Base-by-base conservation (phyloP, 1,140 invertebrate genomes). In the Trinorchestia longiramus region DNA sequence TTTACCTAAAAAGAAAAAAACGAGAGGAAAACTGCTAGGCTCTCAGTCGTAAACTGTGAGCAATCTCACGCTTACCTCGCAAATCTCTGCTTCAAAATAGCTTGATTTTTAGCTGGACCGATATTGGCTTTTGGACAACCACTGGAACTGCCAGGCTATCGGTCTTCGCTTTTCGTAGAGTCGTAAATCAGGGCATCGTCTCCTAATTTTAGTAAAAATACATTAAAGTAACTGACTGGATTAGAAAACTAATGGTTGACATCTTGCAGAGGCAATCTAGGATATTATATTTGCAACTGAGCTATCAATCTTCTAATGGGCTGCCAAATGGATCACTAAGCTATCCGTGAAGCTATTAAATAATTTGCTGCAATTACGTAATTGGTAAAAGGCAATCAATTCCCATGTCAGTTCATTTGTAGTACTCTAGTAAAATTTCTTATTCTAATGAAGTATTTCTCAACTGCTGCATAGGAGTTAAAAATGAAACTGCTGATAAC, bases 171-270 rank as follows among this genome's bases (percentile, higher is more conserved):
- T 36, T 36, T 77, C 6, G 8, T 53, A 28, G 28, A 11, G 62
- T 77, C 62, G 62, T 77, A 77, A 77, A 77, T 77, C 62, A 77
- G 15, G 62, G 62, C 47, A 36, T 77, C 62, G 15, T 36, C 62
- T 77, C 62, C 28, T 19, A 77, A 77, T 77, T 77, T 77, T 77
- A 77, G 15, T 77, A 36, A 77, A 77, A 77, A 77, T 77, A 77
- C 62, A 77, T 77, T 77, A 77, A 28, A 77, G 28, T 36, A 28
- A 77, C 15, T 77, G 62, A 77, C 62, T 77, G 62, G 62, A 77
- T 77, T 77, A 77, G 62, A 77, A 77, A 77, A 77, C 62, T 77
- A 77, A 77, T 77, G 62, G 62, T 77, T 77, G 62, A 77, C 62
- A 77, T 77, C 62, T 77, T 36, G 62, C 62, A 77, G 62, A 77